Evolutionary conservation across 2,888 invertebrate species (phyloP).

Genomic region (Diloba caeruleocephala): DNA sequence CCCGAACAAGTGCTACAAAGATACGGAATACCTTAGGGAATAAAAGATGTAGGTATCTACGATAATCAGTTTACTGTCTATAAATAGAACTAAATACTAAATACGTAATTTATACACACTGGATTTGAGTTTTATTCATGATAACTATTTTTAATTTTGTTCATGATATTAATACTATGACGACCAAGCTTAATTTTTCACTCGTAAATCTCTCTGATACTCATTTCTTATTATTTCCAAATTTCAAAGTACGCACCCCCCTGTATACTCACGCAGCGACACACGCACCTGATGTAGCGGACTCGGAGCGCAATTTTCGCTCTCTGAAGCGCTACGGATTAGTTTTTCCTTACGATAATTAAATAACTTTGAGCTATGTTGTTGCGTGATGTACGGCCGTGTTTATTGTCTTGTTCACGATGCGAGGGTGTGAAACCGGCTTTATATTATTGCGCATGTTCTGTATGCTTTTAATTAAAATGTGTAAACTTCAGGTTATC

Average conservation of each 20-base stretch:
- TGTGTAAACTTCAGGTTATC: conserved; percentile 50
- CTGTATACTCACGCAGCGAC: conserved; percentile 70
- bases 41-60: too few relatives aligned
- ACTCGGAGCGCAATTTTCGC: conserved; percentile 81
- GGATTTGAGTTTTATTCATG: too few relatives aligned
- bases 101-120: too few relatives aligned
- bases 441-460: conserved; percentile 66
- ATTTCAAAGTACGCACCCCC: conserved; percentile 52
- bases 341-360: conserved; percentile 88
- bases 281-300: conserved; percentile 78
- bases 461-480: conserved; percentile 55
- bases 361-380: conserved; percentile 88
- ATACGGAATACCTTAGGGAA: too few relatives aligned
- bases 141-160: too few relatives aligned
- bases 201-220: background rate
- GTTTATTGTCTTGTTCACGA: conserved; percentile 81
- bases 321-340: conserved; percentile 79
- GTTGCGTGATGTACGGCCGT: conserved; percentile 83
- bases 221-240: background rate
- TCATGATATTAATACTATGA: too few relatives aligned
- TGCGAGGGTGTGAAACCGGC: conserved; percentile 62
- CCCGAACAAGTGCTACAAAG: too few relatives aligned
- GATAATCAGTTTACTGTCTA: too few relatives aligned
- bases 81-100: too few relatives aligned
- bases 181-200: too few relatives aligned